Base-by-base conservation (phyloP, 2,888 invertebrate species). In the Apocheima hispidaria region DNA sequence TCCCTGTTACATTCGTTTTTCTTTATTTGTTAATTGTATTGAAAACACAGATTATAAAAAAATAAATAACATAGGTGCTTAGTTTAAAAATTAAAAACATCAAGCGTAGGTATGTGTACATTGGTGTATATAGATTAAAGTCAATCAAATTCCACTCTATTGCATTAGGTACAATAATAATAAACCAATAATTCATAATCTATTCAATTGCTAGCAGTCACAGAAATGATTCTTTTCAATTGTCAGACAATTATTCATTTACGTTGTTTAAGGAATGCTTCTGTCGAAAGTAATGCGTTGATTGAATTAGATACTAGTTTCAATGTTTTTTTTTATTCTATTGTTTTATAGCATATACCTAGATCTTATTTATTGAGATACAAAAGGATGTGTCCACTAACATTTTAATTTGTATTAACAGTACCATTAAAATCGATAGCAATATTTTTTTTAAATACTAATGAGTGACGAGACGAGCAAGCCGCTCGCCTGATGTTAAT, bases 181-280 rank as follows among this genome's bases (percentile, higher is more conserved):
- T n/a, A n/a, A n/a, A 41, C 43, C 67, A 62, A 69, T 73, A 66
- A 64, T 59, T 71, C 69, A 69, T 70, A 65, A 63, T 72, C 66
- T 58, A 72, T 69, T 71, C 65, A 73, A 73, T 73, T 73, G 70
- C 40, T 36, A 55, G 33, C 12, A 43, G 49, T 50, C 58, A 56
- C n/a, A 55, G 43, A 60, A 48, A 40, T 50, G 36, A 55, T 57
- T 53, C 58, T 46, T 57, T 56, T 70, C 65, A 68, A 71, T 69
- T 71, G 60, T 48, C 43, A 12, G n/a, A 59, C 14, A 38, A 40
- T 57, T 52, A 51, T 50, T 55, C 16, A 50, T 55, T 54, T 44
- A 44, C 35, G 18, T 21, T 10, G 23, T 23, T 26, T 26, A 46
- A 20, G n/a, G 20, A 33, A 33, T 30, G 30, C 6, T 41, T 30